Evolutionary conservation across 2,113 vertebrate species (phyloP), one percentile per base, ranked within the genome.

Genomic region (Cardinalis cardinalis): DNA sequence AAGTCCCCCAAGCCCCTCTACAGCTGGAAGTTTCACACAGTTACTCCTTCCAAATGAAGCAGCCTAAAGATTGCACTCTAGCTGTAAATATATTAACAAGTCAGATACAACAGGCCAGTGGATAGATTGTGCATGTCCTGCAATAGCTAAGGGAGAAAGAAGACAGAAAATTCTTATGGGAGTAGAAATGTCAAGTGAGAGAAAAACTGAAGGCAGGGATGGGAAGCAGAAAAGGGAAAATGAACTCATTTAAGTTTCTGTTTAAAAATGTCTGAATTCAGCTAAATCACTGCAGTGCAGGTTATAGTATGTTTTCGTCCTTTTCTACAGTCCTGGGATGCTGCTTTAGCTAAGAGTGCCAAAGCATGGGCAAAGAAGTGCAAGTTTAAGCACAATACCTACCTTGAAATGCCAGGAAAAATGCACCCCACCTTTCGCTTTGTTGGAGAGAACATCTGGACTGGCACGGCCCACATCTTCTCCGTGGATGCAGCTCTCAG

Each of bases 381-480:
- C 95, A 56, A 51, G 21, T 89, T 90, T 92, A 5, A 70, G 23
- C 95, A 79, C 85, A 98, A 98, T 31, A 38, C 0, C 52, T 77
- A 97, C 70, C 95, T 97, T 80, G n/a, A 96, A 90, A 34, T 71
- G 4, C 25, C 20, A 5, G 12, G 75, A 8, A 96, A 93, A 90
- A 61, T 86, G 71, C 97, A 98, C 59, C 97, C 97, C 70, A 80
- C 10, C 32, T 98, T 97, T 89, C 44, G 25, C 38, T 5, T 40
- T 41, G 63, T 97, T 76, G 98, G 97, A 88, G 97, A 98, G 97
- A 98, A 98, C 72, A 97, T 97, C 46, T 98, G 97, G 97, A 92
- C 95, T 14, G 97, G 96, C 69, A 96, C 88, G 58, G 86, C 95
- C 61, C 76, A 7, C 75, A 60, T 88, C 34, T 98, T 98, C 73